phyloP scores from a whole-genome alignment of 2,888 invertebrate species.

The Harpagoxenus sublaevis region DNA sequence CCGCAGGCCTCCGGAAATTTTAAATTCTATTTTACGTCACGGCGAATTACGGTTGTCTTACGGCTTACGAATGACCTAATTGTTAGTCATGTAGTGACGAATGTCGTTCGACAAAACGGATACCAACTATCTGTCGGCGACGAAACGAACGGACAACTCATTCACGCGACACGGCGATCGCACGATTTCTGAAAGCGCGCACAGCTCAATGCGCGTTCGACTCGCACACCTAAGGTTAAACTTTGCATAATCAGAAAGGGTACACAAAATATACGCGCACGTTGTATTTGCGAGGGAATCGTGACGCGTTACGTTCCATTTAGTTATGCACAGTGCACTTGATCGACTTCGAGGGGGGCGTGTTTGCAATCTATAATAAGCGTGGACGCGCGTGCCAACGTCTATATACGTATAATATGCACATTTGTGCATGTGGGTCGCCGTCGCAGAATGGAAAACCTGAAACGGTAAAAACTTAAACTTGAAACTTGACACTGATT shows the following conservation, averaged over 20 bases:
- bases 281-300: not conserved
- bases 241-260: constrained; percentile 26
- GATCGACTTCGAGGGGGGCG: constrained; percentile 16
- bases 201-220: not conserved
- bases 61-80: not conserved
- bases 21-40: not conserved
- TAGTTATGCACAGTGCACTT: constrained; percentile 16
- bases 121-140: not conserved
- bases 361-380: constrained; percentile 24
- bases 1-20: not conserved
- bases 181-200: constrained; percentile 27
- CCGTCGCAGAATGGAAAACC: not conserved
- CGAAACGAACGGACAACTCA: not conserved
- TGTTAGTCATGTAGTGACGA: not conserved
- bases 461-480: constrained; percentile 31
- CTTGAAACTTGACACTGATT: constrained; percentile 36
- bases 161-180: constrained; percentile 3
- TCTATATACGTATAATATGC: not conserved
- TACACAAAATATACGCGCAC: not conserved
- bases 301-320: not conserved
- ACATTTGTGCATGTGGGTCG: too few relatives aligned
- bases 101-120: too few relatives aligned
- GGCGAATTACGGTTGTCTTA: not conserved
- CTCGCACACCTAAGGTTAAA: constrained; percentile 20
- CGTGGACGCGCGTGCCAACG: not conserved